Conservation (phyloP, 1,140 invertebrate species). For the Grapholita molesta region DNA sequence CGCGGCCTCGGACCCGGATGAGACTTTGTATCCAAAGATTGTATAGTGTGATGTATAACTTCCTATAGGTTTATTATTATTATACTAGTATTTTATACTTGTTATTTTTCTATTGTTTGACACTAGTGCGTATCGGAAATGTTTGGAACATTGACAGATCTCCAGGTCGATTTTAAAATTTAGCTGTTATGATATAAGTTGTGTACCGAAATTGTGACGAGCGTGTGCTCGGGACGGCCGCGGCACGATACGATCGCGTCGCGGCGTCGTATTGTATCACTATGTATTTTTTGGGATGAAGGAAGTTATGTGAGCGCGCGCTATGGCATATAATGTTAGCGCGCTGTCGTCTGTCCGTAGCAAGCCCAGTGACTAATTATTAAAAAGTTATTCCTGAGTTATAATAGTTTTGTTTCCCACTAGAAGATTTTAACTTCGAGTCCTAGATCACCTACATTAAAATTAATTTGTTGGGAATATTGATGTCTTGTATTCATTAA, state of each 20-base stretch:
- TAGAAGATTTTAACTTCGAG: no score
- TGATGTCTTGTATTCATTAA: no score
- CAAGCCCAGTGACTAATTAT: no score
- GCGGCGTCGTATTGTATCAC: not conserved
- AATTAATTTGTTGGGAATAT: no score
- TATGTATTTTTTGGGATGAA: slow-evolving; percentile 5
- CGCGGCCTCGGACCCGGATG: slow-evolving; percentile 23
- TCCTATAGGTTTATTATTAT: slow-evolving; percentile 73
- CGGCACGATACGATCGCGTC: not conserved
- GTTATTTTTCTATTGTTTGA: slow-evolving; percentile 66
- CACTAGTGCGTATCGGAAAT: slow-evolving; percentile 47
- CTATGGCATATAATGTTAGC: not conserved
- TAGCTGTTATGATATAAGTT: slow-evolving; percentile 19
- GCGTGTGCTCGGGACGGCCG: not conserved
- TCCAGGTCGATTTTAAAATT: slow-evolving; percentile 50
- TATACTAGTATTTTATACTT: slow-evolving; percentile 69
- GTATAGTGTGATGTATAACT: slow-evolving; percentile 69
- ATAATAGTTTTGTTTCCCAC: no score
- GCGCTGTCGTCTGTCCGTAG: not conserved
- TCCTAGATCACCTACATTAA: no score
- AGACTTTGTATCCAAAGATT: slow-evolving; percentile 75
- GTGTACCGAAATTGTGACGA: not conserved
- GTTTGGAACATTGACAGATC: slow-evolving; percentile 55
- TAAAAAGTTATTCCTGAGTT: not conserved
- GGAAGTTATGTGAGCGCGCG: not conserved